Evolutionary conservation across 30 jellyfish, hydroid and myxozoan genomes (phyloP), one percentile per base, ranked within the genome.

Genomic region (Hydra vulgaris): DNA sequence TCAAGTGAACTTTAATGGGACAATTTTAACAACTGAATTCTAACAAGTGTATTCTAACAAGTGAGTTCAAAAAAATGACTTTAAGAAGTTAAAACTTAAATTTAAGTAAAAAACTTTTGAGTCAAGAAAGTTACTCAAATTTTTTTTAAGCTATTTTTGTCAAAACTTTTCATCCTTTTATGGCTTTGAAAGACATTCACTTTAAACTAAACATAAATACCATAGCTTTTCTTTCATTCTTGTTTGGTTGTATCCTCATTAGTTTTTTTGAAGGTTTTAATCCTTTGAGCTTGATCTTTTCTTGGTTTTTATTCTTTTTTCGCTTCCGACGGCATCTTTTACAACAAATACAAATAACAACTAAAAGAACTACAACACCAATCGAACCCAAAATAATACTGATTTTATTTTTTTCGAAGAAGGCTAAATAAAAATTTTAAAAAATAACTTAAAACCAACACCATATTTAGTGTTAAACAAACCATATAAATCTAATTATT

Each of bases 161-260:
- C n/a, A n/a, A n/a, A n/a, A n/a, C n/a, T n/a, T n/a, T n/a, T n/a
- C n/a, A n/a, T n/a, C n/a, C n/a, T n/a, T n/a, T n/a, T n/a, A n/a
- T n/a, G n/a, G n/a, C n/a, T n/a, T n/a, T n/a, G n/a, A n/a, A n/a
- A n/a, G n/a, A n/a, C n/a, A n/a, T n/a, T n/a, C n/a, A n/a, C n/a
- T n/a, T n/a, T n/a, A n/a, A 40, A 40, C 61, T 3, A 40, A 22
- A 21, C n/a, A 21, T 71, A 15, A 0, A 23, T 73, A 90, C 97
- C 97, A 90, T 90, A 0, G 88, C 95, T 85, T 85, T 90, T 74
- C 85, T 56, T 66, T 90, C 97, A 17, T 23, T 82, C 23, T 74
- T 90, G 54, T 88, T 79, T 27, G 97, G 97, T 68, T 90, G 97
- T 0, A 90, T 90, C 52, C 95, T 73, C 78, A 78, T 87, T 74